Conservation (phyloP, 2,113 vertebrate genomes). For the Mastomys coucha region DNA sequence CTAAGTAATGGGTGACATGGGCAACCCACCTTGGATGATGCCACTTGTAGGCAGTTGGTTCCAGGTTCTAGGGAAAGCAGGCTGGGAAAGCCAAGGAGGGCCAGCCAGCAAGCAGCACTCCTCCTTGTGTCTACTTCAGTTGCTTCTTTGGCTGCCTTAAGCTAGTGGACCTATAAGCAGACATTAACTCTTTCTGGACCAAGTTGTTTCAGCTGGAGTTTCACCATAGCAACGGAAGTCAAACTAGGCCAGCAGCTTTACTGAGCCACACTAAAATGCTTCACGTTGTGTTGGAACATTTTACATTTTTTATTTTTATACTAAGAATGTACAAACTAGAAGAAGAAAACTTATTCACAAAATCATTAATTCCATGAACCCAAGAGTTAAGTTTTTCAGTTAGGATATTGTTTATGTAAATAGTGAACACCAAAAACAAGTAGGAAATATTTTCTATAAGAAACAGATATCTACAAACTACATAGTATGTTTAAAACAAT, state of each 20-base stretch:
- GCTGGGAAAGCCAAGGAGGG: background rate
- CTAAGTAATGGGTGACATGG: background rate
- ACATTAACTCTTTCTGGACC: background rate
- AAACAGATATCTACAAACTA: background rate
- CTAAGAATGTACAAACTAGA: background rate
- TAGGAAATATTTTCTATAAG: background rate
- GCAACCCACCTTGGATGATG: background rate
- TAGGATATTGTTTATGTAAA: slow-evolving; percentile 10
- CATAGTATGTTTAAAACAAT: background rate
- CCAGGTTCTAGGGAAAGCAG: background rate
- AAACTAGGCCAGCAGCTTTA: background rate
- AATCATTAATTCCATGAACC: background rate
- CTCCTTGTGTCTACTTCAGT: background rate
- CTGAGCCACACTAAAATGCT: background rate
- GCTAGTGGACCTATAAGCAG: background rate
- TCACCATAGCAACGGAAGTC: background rate
- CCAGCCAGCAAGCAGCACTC: background rate
- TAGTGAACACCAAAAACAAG: background rate
- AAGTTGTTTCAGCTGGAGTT: background rate
- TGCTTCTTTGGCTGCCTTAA: background rate
- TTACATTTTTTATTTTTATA: background rate
- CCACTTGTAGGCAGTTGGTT: background rate
- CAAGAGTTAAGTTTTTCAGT: slow-evolving; percentile 23
- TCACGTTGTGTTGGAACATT: background rate
- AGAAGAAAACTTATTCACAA: background rate